Base-by-base conservation (phyloP, 2,113 vertebrate species). In the Etheostoma cragini region DNA sequence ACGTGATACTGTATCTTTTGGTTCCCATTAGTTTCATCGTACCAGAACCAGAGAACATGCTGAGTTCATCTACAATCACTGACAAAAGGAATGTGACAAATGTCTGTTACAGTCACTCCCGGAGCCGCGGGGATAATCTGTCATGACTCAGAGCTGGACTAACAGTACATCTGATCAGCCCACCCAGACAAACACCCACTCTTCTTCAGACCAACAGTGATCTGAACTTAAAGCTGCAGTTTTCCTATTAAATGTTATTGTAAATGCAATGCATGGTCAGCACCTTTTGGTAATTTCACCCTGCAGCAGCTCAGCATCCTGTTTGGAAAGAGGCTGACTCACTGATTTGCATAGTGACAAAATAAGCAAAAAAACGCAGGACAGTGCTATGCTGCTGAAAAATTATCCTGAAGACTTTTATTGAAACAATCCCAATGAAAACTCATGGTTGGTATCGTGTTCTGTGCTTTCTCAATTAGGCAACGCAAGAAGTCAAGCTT, bases 401-500 rank as follows among this genome's bases (percentile, higher is more conserved):
- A 46, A 68, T 46, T 77, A 53, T 68, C 47, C 15, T 8, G 46
- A 45, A 22, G 7, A 47, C 64, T 26, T 67, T 57, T n/a, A 54
- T 16, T 24, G 14, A 19, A 24, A 49, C 24, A 2, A n/a, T 7
- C 1, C 2, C 13, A 1, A 6, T 21, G 2, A 16, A 45, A 10
- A 71, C 22, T 60, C 33, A 49, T 57, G 35, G 24, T 42, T 8
- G 14, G 4, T 10, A 64, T 67, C 67, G 12, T 56, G 5, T 53
- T 72, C 79, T 82, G 46, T 85, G 52, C 65, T 72, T 80, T 81
- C 24, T 89, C 45, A 13, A 79, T 85, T 88, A 99, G 98, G 83
- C 95, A 97, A 81, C 95, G 97, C 87, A 99, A 96, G 91, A 99
- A 97, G 90, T 97, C 96, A 4, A 96, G 96, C 30, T 97, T 99